These are phyloP conservation scores for Dolomedes plantarius DNA, from an alignment of 2,888 invertebrate species.

Conservation along the genomic window DNA sequence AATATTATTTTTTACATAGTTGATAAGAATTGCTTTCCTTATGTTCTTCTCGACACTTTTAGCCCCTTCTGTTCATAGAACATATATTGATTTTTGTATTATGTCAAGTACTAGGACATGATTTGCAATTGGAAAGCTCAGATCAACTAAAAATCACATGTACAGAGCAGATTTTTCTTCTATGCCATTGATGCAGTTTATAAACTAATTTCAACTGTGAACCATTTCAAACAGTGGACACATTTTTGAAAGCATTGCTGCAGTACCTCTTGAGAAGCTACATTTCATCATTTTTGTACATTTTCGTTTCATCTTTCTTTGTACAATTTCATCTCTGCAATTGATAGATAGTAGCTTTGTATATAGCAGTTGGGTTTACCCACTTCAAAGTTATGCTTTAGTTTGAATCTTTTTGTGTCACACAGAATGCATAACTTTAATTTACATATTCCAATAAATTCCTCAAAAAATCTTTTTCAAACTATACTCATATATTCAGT, in stretches of 20 bases:
- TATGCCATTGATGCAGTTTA: not conserved
- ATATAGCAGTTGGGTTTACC: conserved; percentile 50
- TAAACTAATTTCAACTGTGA: not conserved
- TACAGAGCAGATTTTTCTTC: conserved; percentile 9
- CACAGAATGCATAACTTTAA: not conserved
- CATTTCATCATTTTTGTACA: conserved; percentile 56
- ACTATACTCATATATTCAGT: not conserved
- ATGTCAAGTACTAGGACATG: not conserved
- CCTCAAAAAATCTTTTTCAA: not conserved
- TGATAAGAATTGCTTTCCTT: not conserved
- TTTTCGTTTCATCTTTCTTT: conserved; percentile 67
- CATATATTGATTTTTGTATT: not conserved
- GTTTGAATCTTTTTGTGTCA: conserved; percentile 26
- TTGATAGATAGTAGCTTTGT: conserved; percentile 51
- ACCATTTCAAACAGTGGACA: conserved; percentile 17
- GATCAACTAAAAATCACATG: conserved; percentile 10
- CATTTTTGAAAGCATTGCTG: conserved; percentile 9
- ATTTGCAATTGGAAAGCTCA: not conserved
- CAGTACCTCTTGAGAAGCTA: not conserved
- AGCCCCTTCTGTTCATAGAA: not conserved
- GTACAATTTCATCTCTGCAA: conserved; percentile 55
- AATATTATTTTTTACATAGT: not conserved
- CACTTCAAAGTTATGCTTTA: conserved; percentile 31
- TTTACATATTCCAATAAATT: not conserved
- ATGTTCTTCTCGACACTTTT: not conserved